A percentile compares a stretch with the other conserved stretches of the same genome.
These are phyloP conservation scores for Orchestia grillus DNA, from an alignment of 1,140 invertebrate species.

Conservation along the genomic window DNA sequence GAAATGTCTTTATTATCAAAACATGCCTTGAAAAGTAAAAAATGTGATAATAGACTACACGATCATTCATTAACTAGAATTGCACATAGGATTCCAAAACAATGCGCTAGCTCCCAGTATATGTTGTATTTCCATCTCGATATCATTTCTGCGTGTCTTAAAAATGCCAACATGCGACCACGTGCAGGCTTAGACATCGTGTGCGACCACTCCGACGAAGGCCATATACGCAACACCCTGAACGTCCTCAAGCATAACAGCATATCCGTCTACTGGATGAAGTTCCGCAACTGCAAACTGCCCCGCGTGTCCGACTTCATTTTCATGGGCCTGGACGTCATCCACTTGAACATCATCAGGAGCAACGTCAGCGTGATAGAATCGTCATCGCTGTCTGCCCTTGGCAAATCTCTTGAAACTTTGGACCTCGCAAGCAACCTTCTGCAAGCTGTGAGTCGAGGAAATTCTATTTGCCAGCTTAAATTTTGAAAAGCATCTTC, in stretches of 20 bases:
- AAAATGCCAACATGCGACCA: neutral
- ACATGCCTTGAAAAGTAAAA: no score
- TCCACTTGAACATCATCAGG: conserved; percentile 66
- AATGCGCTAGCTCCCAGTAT: neutral
- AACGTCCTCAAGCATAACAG: conserved; percentile 62
- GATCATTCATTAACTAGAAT: neutral
- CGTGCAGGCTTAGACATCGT: conserved; percentile 62
- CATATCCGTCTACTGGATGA: conserved; percentile 67
- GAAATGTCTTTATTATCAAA: no score
- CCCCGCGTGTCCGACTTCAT: conserved; percentile 65
- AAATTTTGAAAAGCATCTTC: neutral
- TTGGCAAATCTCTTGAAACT: conserved; percentile 65
- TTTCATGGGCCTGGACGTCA: conserved; percentile 65
- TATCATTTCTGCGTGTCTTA: neutral
- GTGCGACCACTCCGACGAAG: conserved; percentile 63
- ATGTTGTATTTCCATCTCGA: neutral
- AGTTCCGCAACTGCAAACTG: conserved; percentile 66
- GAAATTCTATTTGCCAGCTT: neutral
- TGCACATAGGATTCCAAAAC: neutral
- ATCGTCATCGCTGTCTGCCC: conserved; percentile 62
- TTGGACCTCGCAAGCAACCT: conserved; percentile 70
- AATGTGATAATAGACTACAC: no score
- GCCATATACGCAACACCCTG: conserved; percentile 64
- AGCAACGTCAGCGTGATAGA: conserved; percentile 66
- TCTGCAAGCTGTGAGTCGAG: conserved; percentile 65